A percentile compares a stretch with the other conserved stretches of the same genome.
Evolutionary conservation across 2,797 vertebrate species (phyloP).

Genomic region (Acrossocheilus wenchowensis): DNA sequence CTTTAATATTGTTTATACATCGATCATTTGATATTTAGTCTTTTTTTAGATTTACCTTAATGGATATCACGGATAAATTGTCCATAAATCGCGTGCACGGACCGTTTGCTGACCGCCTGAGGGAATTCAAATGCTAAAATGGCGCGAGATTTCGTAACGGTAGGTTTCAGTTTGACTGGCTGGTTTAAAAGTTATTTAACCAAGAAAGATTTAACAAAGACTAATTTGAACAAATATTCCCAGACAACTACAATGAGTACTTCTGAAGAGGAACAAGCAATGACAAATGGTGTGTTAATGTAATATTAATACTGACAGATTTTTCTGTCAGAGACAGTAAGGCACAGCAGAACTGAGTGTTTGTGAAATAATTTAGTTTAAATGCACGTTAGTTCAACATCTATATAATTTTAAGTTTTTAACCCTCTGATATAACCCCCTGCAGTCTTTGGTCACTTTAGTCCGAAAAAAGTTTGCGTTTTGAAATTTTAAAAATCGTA

Average conservation of each 20-base stretch:
- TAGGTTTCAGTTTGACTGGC: neutral
- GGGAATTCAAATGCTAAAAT: neutral
- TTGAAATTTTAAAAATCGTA: too few relatives aligned
- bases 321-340: too few relatives aligned
- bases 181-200: neutral
- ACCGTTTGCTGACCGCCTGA: neutral
- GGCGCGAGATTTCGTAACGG: conserved; percentile 9
- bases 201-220: neutral
- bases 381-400: too few relatives aligned
- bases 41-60: neutral
- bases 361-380: too few relatives aligned
- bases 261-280: neutral
- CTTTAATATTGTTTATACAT: neutral
- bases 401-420: too few relatives aligned
- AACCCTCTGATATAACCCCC: too few relatives aligned
- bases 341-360: too few relatives aligned
- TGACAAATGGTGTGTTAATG: neutral
- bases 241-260: neutral
- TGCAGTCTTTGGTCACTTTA: too few relatives aligned
- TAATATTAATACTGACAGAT: too few relatives aligned
- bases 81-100: neutral
- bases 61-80: neutral
- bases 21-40: neutral
- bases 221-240: neutral
- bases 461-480: fast-evolving